Base-by-base conservation (phyloP, 1,140 invertebrate species). In the Idris sp. region DNA sequence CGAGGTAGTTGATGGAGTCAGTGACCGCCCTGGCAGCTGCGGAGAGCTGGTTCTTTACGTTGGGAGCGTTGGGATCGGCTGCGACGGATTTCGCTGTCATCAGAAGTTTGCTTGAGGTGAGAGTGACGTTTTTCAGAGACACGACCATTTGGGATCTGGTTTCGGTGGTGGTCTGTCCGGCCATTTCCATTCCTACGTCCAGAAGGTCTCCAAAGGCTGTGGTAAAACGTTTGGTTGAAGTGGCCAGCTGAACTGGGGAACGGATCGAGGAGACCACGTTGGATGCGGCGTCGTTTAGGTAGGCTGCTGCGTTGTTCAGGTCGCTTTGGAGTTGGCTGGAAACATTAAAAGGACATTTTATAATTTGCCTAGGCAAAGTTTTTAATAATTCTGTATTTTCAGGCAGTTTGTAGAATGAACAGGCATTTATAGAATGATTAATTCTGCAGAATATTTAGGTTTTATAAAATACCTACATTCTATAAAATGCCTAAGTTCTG, bases 1-100 rank as follows among this genome's bases (percentile, higher is more conserved):
- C 93, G 28, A 98, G 87, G 73, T 95, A 91, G 83, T 98, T 98
- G 56, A 98, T 97, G 79, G 94, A 96, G 71, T 98, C 96, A 0
- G 95, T 98, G 3, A 98, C 95, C 1, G 93, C 91, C 30, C 95
- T 90, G 0, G 96, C 95, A 15, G 96, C 96, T 1, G 93, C 91
- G 7, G 94, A 91, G 0, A 98, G 85, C 58, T 96, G 92, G 88
- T 97, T 98, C 84, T 95, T 96, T 0, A 94, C 92, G 82, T 97
- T 97, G 0, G 96, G 95, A 35, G 96, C 92, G 48, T 92, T 92
- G 0, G 96, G 93, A 88, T 98, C 96, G 43, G 93, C 93, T 25
- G 95, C 94, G 36, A 97, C 92, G 1, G 92, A 93, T 88, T 97
- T 98, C 4, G 95, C 95, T 2, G 95, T 94, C 0, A 92, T 90